These are phyloP conservation scores for Eonycteris spelaea DNA, from an alignment of 2,113 vertebrate species.

Conservation along the genomic window DNA sequence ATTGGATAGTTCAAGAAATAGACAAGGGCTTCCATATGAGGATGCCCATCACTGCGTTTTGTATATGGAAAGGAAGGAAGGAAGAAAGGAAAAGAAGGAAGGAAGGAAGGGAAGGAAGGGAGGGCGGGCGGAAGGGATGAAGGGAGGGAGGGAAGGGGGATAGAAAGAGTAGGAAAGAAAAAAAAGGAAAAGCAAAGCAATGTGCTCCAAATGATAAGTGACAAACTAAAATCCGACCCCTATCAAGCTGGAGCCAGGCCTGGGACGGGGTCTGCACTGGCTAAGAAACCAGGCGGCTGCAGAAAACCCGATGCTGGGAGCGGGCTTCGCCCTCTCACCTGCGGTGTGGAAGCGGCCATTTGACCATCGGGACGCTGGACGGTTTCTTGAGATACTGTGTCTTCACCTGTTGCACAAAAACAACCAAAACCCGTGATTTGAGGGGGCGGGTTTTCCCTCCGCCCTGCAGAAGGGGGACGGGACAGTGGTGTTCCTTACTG, in stretches of 20 bases:
- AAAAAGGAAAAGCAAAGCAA: not conserved
- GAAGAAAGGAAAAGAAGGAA: not conserved
- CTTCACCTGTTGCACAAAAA: conserved; percentile 66
- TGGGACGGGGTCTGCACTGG: not conserved
- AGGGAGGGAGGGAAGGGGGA: not conserved
- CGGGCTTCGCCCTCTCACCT: conserved; percentile 65
- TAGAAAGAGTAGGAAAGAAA: not conserved
- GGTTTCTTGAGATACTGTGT: not conserved
- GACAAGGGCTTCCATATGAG: not conserved
- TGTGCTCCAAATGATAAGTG: not conserved
- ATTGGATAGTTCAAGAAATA: not conserved
- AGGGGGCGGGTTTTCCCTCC: not conserved
- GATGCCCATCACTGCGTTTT: not conserved
- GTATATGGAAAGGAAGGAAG: not conserved
- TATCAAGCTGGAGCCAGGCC: fast-evolving
- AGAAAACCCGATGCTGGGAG: fast-evolving
- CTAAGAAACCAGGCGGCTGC: not conserved
- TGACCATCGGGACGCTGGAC: not conserved
- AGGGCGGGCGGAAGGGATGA: not conserved
- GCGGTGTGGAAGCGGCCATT: conserved; percentile 14
- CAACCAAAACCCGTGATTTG: not conserved
- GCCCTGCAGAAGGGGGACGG: not conserved
- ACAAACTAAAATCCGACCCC: not conserved
- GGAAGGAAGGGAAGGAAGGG: too few relatives aligned
- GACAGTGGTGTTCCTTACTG: not conserved